Evolutionary conservation across 2,797 vertebrate genomes (phyloP), one percentile per base, ranked within the genome.

Genomic region (Vultur gryphus): DNA sequence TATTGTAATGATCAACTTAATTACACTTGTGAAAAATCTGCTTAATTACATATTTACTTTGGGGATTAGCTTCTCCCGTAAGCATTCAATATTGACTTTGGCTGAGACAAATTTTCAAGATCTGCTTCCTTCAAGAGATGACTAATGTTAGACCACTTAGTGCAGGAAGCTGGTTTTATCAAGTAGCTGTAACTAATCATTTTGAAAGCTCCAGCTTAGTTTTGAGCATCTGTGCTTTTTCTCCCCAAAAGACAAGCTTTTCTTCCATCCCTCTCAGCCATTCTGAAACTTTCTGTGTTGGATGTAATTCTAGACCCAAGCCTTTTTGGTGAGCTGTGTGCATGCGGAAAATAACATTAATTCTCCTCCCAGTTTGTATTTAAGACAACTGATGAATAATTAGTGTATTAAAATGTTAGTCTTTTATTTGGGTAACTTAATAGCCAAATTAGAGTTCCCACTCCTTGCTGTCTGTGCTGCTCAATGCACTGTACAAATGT

Each of bases 21-120:
- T 95, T 91, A 84, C 62, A 41, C 54, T 72, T 18, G 58, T 93
- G 88, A 93, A 79, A 93, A 93, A 66, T 59, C 66, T 73, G 80
- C 85, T 65, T 94, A 95, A 96, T 97, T 94, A 91, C 87, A 49
- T 91, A 78, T 95, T 97, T 97, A 62, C 87, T 90, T 83, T 48
- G 55, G 89, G 92, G 92, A 92, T 95, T 95, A 95, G 31, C 39
- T 90, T 89, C 8, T 70, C 70, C 88, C 0, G 0, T 89, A 71
- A 89, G 87, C 86, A 6, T 65, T 93, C 93, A 78, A n/a, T 96
- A 89, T 95, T 97, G 95, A 95, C 93, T 96, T 89, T 94, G 94
- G 94, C 91, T 58, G 80, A 70, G 69, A 75, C 62, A 48, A 46
- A 62, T 52, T 93, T 77, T 70, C 67, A 46, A 83, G 84, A 83